phyloP scores from a whole-genome alignment of 2,113 vertebrate genomes.

The Epinephelus lanceolatus region DNA sequence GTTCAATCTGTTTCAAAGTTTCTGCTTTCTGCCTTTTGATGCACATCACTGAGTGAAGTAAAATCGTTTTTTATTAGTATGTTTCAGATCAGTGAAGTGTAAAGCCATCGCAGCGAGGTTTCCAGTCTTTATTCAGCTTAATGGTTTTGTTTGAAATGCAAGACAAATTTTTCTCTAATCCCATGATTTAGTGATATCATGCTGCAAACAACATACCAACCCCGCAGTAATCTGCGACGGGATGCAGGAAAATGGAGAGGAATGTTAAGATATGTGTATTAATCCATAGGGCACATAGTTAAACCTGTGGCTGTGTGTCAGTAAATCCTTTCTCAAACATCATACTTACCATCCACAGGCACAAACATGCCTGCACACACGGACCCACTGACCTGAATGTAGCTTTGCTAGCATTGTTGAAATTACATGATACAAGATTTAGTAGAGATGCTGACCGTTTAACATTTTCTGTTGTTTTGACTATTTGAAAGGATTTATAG shows the following conservation, averaged over 20 bases:
- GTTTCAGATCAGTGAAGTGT: conserved; percentile 46
- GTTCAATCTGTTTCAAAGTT: conserved; percentile 70
- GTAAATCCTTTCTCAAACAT: conserved; percentile 37
- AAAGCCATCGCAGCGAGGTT: conserved; percentile 24
- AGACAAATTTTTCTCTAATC: conserved; percentile 67
- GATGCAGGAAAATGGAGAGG: conserved; percentile 51
- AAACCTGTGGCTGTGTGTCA: conserved; percentile 42
- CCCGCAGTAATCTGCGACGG: conserved; percentile 57
- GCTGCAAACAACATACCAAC: conserved; percentile 44
- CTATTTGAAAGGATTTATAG: conserved; percentile 54
- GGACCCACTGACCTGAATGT: conserved; percentile 50
- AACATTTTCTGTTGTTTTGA: conserved; percentile 60
- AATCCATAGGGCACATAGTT: conserved; percentile 51
- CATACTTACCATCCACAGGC: conserved; percentile 5
- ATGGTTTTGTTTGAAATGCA: conserved; percentile 71
- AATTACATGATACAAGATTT: conserved; percentile 38
- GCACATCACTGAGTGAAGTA: conserved; percentile 32
- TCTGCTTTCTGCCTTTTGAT: conserved; percentile 47
- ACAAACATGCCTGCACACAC: conserved; percentile 13
- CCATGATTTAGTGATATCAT: conserved; percentile 64
- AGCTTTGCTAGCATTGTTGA: conserved; percentile 33
- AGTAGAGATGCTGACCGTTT: conserved; percentile 37
- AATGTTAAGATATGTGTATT: conserved; percentile 51
- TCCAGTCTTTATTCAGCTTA: conserved; percentile 52
- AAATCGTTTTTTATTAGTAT: conserved; percentile 55